Conservation (phyloP, 2,797 vertebrate species). For the Spatula versicolor region DNA sequence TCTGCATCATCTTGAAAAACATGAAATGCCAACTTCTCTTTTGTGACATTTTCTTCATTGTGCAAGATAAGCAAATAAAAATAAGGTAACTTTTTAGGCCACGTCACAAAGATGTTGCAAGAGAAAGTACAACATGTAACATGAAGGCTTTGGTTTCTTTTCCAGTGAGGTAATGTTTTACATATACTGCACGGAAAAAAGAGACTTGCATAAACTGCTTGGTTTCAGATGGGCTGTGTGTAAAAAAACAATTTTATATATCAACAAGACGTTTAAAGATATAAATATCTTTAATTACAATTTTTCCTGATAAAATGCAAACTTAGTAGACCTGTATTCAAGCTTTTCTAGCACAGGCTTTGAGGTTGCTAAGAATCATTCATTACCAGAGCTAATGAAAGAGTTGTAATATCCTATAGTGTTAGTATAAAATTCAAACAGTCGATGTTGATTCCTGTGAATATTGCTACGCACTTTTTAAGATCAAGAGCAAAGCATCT, state of each 20-base stretch:
- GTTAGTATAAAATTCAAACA: constrained; percentile 57
- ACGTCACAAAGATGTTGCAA: neutral
- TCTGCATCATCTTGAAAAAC: neutral
- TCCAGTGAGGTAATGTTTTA: constrained; percentile 27
- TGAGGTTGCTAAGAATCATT: neutral
- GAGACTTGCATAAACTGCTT: constrained; percentile 20
- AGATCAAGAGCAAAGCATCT: constrained; percentile 66
- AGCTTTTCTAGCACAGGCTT: constrained; percentile 8
- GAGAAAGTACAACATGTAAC: neutral
- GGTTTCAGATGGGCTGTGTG: constrained; percentile 19
- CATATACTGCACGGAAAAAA: neutral
- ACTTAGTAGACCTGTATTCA: neutral
- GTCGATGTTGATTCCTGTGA: constrained; percentile 18
- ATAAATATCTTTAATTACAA: neutral
- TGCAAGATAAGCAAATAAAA: neutral
- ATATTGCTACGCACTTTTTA: constrained; percentile 21
- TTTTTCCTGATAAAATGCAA: constrained; percentile 25
- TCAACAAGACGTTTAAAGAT: neutral
- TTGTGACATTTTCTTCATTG: neutral
- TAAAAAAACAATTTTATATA: neutral
- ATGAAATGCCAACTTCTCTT: neutral
- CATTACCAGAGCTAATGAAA: neutral
- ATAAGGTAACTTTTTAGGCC: neutral
- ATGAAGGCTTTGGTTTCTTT: neutral
- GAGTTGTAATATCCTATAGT: neutral